Conservation (phyloP, 2,113 vertebrate species). For the Dicaeum eximium region DNA sequence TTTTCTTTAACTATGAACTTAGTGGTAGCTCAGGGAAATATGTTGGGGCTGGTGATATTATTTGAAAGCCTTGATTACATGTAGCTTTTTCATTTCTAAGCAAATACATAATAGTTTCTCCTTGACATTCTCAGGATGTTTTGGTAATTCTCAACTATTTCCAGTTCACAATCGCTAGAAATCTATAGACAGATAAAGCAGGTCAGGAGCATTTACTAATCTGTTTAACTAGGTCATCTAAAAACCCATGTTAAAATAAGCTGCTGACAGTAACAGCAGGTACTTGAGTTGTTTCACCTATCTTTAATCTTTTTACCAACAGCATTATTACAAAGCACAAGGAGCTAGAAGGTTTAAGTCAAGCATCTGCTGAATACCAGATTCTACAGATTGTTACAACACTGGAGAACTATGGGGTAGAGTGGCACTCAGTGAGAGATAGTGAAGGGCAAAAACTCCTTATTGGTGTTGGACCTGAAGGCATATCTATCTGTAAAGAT, state of each 20-base stretch:
- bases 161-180: not conserved
- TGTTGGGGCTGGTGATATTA: accelerated
- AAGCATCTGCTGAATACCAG: conserved; percentile 90
- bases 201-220: not conserved
- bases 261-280: not conserved
- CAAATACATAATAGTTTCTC: not conserved
- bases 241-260: not conserved
- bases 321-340: conserved; percentile 91
- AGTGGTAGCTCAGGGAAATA: not conserved
- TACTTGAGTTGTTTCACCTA: not conserved
- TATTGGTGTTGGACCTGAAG: conserved; percentile 93
- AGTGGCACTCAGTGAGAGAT: conserved; percentile 93
- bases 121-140: not conserved
- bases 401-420: conserved; percentile 92
- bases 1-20: not conserved
- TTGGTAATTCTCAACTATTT: not conserved
- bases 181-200: not conserved
- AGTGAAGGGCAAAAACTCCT: conserved; percentile 85
- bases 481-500: conserved; percentile 91
- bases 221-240: not conserved
- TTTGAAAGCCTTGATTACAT: not conserved
- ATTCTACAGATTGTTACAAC: conserved; percentile 89
- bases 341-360: conserved; percentile 84
- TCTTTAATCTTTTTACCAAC: not conserved
- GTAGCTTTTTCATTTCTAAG: not conserved